Evolutionary conservation across 64 coral and sea anemone genomes (phyloP).

Genomic region (Astreopora myriophthalma): DNA sequence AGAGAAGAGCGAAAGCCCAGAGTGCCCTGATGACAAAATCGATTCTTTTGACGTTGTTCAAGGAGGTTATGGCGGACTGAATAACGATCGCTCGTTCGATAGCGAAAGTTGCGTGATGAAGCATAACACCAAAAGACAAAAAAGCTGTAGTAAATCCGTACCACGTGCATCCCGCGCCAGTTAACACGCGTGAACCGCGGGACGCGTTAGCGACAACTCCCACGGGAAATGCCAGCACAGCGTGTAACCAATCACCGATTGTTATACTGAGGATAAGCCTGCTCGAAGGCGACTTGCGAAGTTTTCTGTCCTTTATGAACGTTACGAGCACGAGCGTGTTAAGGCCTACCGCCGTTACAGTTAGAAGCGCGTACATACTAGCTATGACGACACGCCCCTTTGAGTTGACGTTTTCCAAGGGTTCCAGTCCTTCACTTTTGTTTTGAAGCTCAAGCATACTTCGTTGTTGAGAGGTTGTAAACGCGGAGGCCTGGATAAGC

Average conservation of each 20-base stretch:
- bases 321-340: neutral
- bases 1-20: conserved; percentile 4
- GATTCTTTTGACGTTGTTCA: neutral
- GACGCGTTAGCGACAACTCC: neutral
- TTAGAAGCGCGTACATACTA: neutral
- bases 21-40: neutral
- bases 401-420: neutral
- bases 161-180: neutral
- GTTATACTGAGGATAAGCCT: conserved; percentile 13
- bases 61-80: neutral
- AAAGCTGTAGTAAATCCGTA: conserved; percentile 11
- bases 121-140: neutral
- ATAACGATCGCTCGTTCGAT: conserved; percentile 15
- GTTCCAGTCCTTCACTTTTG: neutral
- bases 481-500: too few relatives aligned
- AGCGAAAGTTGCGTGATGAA: conserved; percentile 8
- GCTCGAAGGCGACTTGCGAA: neutral
- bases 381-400: neutral
- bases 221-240: neutral
- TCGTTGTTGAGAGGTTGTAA: too few relatives aligned
- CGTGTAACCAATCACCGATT: conserved; percentile 27
- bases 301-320: neutral
- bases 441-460: neutral
- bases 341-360: neutral
- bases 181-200: neutral